phyloP scores from a whole-genome alignment of 1,140 invertebrate genomes.

The Schlechtendalia chinensis region DNA sequence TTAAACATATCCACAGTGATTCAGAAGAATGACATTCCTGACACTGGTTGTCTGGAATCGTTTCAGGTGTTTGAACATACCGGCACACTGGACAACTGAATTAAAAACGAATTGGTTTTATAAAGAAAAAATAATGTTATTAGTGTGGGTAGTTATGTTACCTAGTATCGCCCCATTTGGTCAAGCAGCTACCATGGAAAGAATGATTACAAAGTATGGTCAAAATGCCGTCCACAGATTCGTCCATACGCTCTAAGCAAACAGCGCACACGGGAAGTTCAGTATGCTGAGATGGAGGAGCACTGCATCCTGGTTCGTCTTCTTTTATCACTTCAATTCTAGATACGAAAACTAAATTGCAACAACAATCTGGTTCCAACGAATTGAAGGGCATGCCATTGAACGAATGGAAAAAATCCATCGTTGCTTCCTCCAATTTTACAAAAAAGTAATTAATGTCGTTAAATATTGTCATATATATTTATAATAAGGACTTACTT shows the following conservation, averaged over 20 bases:
- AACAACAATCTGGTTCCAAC: conserved; percentile 84
- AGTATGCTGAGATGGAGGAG: conserved; percentile 74
- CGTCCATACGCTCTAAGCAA: conserved; percentile 96
- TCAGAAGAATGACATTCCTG: conserved; percentile 76
- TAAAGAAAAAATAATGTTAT: not conserved
- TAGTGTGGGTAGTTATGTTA: conserved; percentile 51
- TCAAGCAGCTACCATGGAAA: conserved; percentile 91
- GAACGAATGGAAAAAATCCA: conserved; percentile 89
- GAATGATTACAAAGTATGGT: conserved; percentile 98
- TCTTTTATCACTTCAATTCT: conserved; percentile 77
- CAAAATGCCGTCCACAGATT: conserved; percentile 93
- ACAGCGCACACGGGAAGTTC: conserved; percentile 98
- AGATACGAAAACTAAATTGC: conserved; percentile 93
- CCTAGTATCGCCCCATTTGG: conserved; percentile 93
- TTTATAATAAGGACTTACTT: conserved; percentile 58
- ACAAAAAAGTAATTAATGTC: conserved; percentile 55
- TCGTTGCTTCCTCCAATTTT: conserved; percentile 69
- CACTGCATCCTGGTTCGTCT: conserved; percentile 62
- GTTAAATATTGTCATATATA: not conserved
- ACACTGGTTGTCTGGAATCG: conserved; percentile 77
- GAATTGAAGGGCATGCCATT: conserved; percentile 92
- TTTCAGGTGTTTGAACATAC: conserved; percentile 91
- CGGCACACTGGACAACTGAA: conserved; percentile 68
- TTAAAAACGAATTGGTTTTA: conserved; percentile 44
- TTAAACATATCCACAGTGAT: conserved; percentile 96